Percentiles rank a stretch among this genome's conserved stretches.
Conservation (phyloP, 2,113 vertebrate genomes). For the Notiomystis cincta region DNA sequence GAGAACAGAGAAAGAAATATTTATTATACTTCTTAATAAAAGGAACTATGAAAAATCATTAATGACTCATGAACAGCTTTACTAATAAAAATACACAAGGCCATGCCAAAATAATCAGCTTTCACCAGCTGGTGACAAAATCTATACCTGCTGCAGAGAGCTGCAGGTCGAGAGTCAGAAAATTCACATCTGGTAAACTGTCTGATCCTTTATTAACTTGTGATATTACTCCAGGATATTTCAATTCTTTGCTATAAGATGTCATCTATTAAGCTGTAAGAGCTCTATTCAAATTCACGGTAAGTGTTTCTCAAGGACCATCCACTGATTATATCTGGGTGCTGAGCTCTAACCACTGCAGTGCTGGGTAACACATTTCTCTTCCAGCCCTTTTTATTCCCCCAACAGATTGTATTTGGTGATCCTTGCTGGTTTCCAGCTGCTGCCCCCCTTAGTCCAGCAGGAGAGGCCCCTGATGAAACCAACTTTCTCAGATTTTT, state of each 20-base stretch:
- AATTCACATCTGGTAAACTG: not conserved
- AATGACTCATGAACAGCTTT: not conserved
- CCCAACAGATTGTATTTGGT: not conserved
- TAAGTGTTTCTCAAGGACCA: not conserved
- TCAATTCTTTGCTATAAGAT: not conserved
- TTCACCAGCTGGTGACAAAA: not conserved
- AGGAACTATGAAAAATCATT: not conserved
- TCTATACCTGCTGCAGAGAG: not conserved
- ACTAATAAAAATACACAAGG: not conserved
- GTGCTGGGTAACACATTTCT: not conserved
- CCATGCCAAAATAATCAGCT: not conserved
- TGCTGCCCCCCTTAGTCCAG: fast-evolving
- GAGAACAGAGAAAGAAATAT: not conserved
- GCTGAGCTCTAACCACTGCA: not conserved
- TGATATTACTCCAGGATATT: not conserved
- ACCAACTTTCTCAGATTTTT: not conserved
- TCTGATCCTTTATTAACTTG: not conserved
- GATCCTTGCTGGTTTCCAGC: not conserved
- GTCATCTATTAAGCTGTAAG: not conserved
- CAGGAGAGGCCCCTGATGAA: not conserved
- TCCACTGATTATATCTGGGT: not conserved
- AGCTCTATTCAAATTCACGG: not conserved
- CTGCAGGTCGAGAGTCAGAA: not conserved
- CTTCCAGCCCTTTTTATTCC: not conserved
- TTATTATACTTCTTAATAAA: not conserved